Base-by-base conservation (phyloP, 2,113 vertebrate genomes). In the Hemiprocne comata region DNA sequence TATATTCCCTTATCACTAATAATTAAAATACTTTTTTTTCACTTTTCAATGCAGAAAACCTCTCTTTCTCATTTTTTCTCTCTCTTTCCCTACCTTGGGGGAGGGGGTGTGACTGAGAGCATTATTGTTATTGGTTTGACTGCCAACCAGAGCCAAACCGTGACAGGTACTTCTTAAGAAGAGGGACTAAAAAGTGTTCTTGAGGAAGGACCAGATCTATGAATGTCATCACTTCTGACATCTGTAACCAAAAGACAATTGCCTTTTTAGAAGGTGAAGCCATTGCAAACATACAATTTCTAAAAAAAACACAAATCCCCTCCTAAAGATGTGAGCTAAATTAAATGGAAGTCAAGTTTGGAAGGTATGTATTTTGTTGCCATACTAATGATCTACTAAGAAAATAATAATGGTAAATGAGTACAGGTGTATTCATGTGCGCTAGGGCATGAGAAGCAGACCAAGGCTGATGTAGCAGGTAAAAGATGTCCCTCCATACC, bases 401-500 rank as follows among this genome's bases (percentile, higher is more conserved):
- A 57, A 75, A 75, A 53, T 19, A 69, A 36, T 18, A 77, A 54
- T 0, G 1, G 8, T 61, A 33, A 51, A 67, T 44, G 38, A 55
- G 10, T 53, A 17, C 0, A 2, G 17, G 19, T 10, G 10, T 19
- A 8, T 15, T 3, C 24, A 9, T 55, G 16, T 34, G 18, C 2
- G 10, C 14, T 31, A 17, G 9, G 38, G 66, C 25, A 20, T 3
- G 17, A 75, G 42, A 79, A 82, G 23, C 8, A 82, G 70, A 55
- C 3, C 8, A 54, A 10, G 11, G 29, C 8, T 64, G 33, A 29
- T 38, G 6, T 8, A 67, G 36, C 42, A 67, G 14, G 25, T 50
- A 28, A 11, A 57, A 7, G 8, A 55, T n/a, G 7, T 40, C 3
- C 23, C 14, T 3, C 10, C 14, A 0, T 3, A 3, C 4, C 57